phyloP scores from a whole-genome alignment of 2,888 invertebrate genomes.

The Nyleta sp. region DNA sequence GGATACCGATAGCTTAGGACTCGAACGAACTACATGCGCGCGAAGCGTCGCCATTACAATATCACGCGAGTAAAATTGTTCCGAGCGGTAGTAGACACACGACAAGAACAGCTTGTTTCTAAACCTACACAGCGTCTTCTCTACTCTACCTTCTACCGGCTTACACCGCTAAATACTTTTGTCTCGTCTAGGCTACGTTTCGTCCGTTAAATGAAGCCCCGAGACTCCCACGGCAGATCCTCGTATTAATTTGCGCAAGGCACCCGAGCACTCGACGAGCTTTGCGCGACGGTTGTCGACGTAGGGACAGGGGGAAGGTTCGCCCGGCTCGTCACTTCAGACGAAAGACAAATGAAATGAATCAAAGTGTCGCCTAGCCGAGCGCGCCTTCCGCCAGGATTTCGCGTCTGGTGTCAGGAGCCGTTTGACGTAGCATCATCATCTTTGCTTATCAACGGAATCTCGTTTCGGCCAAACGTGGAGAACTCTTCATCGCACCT shows the following conservation, averaged over 20 bases:
- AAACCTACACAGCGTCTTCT: conserved; percentile 8
- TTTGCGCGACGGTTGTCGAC: conserved; percentile 20
- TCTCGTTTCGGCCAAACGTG: conserved; percentile 16
- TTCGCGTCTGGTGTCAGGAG: conserved; percentile 6
- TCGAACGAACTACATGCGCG: conserved; percentile 49
- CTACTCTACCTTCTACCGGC: conserved; percentile 12
- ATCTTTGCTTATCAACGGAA: too few species aligned
- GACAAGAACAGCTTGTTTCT: conserved; percentile 36
- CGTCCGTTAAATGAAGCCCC: neutral
- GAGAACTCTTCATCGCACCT: conserved; percentile 80
- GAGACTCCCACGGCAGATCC: conserved; percentile 70
- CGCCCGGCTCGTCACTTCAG: conserved; percentile 6
- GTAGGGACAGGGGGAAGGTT: conserved; percentile 8
- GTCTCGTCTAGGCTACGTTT: neutral
- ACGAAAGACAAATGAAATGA: conserved; percentile 1
- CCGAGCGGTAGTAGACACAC: conserved; percentile 51
- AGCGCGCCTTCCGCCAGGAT: conserved; percentile 16
- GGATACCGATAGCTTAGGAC: conserved; percentile 70
- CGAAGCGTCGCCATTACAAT: conserved; percentile 5
- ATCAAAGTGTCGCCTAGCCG: conserved; percentile 1
- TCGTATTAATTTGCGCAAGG: conserved; percentile 70
- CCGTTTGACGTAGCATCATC: neutral
- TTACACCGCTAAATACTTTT: neutral
- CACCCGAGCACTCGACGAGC: conserved; percentile 69
- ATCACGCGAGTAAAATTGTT: conserved; percentile 51